Percentiles rank a stretch among this genome's conserved stretches.
phyloP scores from a whole-genome alignment of 2,113 vertebrate species.

The Lophotis ruficrista region DNA sequence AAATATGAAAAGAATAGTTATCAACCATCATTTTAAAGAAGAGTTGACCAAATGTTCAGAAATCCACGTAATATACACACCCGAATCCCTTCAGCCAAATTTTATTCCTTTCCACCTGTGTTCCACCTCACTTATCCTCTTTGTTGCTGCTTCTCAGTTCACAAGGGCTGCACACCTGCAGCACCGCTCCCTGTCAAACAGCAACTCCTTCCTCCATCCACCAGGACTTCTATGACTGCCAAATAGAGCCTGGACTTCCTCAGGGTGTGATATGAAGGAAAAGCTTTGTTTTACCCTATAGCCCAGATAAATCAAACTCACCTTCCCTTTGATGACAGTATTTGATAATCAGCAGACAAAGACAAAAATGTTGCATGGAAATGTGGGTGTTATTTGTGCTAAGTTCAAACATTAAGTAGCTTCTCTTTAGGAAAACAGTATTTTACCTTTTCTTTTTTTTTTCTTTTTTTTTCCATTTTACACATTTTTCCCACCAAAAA shows the following conservation, averaged over 20 bases:
- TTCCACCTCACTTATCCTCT: background rate
- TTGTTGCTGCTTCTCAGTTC: background rate
- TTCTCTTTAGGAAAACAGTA: background rate
- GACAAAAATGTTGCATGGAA: background rate
- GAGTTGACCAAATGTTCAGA: background rate
- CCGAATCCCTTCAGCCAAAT: background rate
- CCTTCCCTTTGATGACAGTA: background rate
- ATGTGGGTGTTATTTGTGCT: background rate
- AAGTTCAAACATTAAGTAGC: background rate
- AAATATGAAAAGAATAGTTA: background rate
- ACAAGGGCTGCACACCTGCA: background rate
- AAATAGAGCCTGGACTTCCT: background rate
- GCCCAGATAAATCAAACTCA: background rate
- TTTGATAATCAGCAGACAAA: background rate
- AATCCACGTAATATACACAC: fast-evolving
- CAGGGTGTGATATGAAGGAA: background rate
- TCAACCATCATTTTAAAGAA: background rate
- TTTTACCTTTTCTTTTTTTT: background rate
- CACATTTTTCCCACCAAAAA: background rate
- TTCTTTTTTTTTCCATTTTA: background rate
- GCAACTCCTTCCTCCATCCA: background rate
- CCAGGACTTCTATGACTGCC: background rate
- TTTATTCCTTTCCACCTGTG: background rate
- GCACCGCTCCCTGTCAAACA: background rate
- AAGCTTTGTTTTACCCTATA: background rate